These are phyloP conservation scores for Drosophila obscura DNA, from an alignment of 1,140 invertebrate genomes.

Conservation along the genomic window DNA sequence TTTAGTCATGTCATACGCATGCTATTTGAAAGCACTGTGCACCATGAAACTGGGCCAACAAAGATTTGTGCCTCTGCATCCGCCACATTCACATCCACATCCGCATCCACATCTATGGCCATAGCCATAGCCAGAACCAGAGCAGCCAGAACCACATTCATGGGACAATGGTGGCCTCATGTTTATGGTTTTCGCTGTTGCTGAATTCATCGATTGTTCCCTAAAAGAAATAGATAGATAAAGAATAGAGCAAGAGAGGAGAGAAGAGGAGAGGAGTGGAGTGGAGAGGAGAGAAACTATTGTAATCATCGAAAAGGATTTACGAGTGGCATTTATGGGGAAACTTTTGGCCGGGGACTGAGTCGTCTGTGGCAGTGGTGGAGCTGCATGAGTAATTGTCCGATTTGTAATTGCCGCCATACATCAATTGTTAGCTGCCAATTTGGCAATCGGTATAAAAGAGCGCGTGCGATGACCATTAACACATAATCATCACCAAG, in stretches of 20 bases:
- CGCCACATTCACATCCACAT: constrained; percentile 5
- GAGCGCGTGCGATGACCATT: constrained; percentile 67
- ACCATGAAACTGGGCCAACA: constrained; percentile 36
- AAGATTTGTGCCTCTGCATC: constrained; percentile 45
- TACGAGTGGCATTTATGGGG: constrained; percentile 75
- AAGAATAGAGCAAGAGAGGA: neutral
- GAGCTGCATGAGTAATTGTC: constrained; percentile 63
- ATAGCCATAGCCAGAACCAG: constrained; percentile 11
- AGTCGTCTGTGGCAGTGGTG: neutral
- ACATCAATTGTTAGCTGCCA: constrained; percentile 81
- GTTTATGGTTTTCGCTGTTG: constrained; percentile 44
- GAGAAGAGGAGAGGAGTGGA: neutral
- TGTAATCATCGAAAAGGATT: constrained; percentile 67
- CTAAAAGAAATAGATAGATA: constrained; percentile 11
- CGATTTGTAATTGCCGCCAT: constrained; percentile 73
- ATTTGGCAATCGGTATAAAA: constrained; percentile 79
- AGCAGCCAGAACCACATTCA: constrained; percentile 20
- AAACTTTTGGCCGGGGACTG: constrained; percentile 36
- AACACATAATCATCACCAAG: constrained; percentile 69
- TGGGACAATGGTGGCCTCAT: constrained; percentile 42
- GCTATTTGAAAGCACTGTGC: constrained; percentile 7
- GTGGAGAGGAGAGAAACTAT: constrained; percentile 38
- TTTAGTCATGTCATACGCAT: constrained; percentile 1
- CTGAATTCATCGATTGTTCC: constrained; percentile 40
- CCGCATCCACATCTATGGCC: neutral